A percentile compares a stretch with the other conserved stretches of the same genome.
Evolutionary conservation across 2,888 invertebrate genomes (phyloP).

Genomic region (Mylabris sibirica): DNA sequence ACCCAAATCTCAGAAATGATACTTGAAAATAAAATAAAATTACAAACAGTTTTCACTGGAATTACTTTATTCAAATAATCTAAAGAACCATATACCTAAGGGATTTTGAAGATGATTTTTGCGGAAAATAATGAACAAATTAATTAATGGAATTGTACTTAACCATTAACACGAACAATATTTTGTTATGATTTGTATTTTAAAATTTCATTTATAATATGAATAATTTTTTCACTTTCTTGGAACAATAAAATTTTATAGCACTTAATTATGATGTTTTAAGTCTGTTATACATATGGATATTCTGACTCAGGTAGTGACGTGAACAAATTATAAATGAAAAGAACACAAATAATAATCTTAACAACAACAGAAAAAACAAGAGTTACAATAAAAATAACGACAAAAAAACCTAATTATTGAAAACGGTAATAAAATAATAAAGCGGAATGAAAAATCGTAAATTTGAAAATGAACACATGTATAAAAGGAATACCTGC

Average conservation of each 20-base stretch:
- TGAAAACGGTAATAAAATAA: slow-evolving; percentile 29
- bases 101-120: too few species aligned
- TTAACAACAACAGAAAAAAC: too few species aligned
- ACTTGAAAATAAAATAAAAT: neutral
- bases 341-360: neutral
- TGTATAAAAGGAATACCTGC: slow-evolving; percentile 27
- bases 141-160: neutral
- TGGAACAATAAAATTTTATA: slow-evolving; percentile 2
- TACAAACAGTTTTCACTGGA: too few species aligned
- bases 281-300: neutral
- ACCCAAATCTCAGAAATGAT: neutral
- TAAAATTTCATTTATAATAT: neutral
- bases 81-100: too few species aligned
- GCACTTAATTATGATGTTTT: neutral
- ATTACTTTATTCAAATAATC: too few species aligned
- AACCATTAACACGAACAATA: neutral
- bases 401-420: slow-evolving; percentile 27
- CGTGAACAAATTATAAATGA: neutral
- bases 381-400: neutral
- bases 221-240: neutral
- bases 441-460: slow-evolving; percentile 34
- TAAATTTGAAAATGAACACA: slow-evolving; percentile 31
- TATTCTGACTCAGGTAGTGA: neutral
- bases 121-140: neutral
- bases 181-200: neutral